Conservation (phyloP, 2,797 vertebrate species). For the Amazona finschi region DNA sequence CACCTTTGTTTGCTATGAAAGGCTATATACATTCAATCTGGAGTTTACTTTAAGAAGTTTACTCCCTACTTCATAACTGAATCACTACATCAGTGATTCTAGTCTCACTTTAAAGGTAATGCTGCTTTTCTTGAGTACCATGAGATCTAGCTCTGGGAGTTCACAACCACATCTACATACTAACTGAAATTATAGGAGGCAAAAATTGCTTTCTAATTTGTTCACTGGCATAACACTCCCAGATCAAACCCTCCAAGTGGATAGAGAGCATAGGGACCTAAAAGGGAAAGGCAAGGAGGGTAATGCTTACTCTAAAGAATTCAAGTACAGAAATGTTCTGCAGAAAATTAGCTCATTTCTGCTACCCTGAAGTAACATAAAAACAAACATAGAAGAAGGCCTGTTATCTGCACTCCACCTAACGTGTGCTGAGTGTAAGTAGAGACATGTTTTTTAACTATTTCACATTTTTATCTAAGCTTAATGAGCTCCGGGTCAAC, state of each 20-base stretch:
- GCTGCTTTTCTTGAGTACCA: neutral
- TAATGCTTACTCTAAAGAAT: neutral
- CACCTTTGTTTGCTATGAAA: neutral
- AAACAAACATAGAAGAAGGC: neutral
- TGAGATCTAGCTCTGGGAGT: neutral
- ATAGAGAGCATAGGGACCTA: neutral
- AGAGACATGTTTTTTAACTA: constrained; percentile 26
- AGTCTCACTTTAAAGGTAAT: neutral
- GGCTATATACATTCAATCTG: neutral
- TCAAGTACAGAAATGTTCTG: neutral
- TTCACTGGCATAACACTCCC: neutral
- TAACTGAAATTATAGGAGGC: neutral
- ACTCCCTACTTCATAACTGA: neutral
- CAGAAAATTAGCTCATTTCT: neutral
- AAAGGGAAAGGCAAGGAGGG: neutral
- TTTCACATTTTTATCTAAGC: constrained; percentile 7
- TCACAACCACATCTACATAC: neutral
- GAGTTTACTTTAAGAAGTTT: neutral
- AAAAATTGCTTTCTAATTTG: neutral
- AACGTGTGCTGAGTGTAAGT: neutral
- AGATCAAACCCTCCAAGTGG: neutral
- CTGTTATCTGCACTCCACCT: neutral
- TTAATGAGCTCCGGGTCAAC: constrained; percentile 1
- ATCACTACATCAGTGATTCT: neutral
- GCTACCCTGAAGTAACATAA: neutral